These are phyloP conservation scores for Trachelus iudaicus DNA, from an alignment of 2,888 invertebrate genomes.

Conservation along the genomic window DNA sequence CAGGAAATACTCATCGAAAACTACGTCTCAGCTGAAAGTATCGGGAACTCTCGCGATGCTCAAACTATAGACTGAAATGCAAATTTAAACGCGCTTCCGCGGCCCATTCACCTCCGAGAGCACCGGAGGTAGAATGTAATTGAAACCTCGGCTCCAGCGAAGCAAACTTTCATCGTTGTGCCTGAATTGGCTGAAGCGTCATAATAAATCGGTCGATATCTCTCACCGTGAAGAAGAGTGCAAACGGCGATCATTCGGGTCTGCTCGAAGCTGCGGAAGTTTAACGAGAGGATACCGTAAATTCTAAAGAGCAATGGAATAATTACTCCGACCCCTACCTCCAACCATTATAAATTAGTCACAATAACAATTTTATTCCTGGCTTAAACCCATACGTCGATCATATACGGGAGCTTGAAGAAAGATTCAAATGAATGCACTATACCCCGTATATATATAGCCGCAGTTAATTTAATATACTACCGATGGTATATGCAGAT, in stretches of 20 bases:
- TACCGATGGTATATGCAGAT: not conserved
- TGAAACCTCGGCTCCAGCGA: conserved; percentile 31
- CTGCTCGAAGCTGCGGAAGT: not conserved
- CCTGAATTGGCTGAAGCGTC: not conserved
- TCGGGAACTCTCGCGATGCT: not conserved
- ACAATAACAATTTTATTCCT: not conserved
- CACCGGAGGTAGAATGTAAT: conserved; percentile 27
- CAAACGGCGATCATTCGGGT: not conserved
- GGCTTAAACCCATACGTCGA: not conserved
- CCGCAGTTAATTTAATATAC: not conserved
- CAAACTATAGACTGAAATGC: conserved; percentile 39
- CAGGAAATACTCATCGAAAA: not conserved
- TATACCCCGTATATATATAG: not conserved
- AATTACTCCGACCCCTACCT: not conserved
- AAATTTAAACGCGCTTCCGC: conserved; percentile 43
- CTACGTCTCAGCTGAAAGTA: not conserved
- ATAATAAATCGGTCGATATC: not conserved
- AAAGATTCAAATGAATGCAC: not conserved
- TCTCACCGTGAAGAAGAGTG: not conserved
- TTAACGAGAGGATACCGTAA: not conserved
- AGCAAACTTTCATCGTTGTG: not conserved
- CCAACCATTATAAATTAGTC: not conserved
- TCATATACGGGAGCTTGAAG: not conserved
- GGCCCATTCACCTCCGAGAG: conserved; percentile 30
- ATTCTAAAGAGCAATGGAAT: not conserved